phyloP scores from a whole-genome alignment of 2,888 invertebrate species.

The Synergus umbraculus region DNA sequence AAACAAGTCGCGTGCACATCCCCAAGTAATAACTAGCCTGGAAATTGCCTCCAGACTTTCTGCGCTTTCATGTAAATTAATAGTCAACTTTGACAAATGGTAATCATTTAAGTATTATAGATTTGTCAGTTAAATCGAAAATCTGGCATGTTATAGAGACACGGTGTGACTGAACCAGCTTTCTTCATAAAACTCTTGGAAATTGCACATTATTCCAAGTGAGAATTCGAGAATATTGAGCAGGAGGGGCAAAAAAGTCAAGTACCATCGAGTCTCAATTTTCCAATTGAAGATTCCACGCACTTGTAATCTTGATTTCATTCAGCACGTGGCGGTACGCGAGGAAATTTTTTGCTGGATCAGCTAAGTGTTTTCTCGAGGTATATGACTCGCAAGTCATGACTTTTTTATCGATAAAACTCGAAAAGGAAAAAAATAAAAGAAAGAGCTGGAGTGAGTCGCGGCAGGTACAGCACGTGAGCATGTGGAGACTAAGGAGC shows the following conservation, averaged over 20 bases:
- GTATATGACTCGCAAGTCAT: conserved; percentile 33
- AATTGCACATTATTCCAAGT: not conserved
- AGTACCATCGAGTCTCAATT: conserved; percentile 19
- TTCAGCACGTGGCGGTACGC: conserved; percentile 32
- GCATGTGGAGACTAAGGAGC: conserved; percentile 11
- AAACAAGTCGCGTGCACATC: conserved; percentile 46
- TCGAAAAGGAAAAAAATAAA: conserved; percentile 10
- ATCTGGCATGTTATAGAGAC: too few relatives aligned
- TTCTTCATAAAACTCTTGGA: too few relatives aligned
- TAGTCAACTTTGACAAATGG: not conserved
- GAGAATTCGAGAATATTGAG: not conserved
- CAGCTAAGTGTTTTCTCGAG: conserved; percentile 22
- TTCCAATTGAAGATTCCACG: conserved; percentile 32
- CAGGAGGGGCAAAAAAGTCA: conserved; percentile 1
- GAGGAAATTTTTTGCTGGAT: conserved; percentile 27
- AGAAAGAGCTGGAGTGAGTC: not conserved
- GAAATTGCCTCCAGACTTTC: conserved; percentile 56
- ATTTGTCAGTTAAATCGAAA: too few relatives aligned
- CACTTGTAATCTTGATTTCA: conserved; percentile 35
- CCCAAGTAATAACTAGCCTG: conserved; percentile 64
- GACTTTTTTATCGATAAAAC: conserved; percentile 36
- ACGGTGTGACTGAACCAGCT: too few relatives aligned
- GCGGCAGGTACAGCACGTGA: conserved; percentile 9
- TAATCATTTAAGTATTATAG: not conserved
- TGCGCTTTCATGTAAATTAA: not conserved